Conservation (phyloP, 1,140 invertebrate genomes). For the Cephus cinctus region DNA sequence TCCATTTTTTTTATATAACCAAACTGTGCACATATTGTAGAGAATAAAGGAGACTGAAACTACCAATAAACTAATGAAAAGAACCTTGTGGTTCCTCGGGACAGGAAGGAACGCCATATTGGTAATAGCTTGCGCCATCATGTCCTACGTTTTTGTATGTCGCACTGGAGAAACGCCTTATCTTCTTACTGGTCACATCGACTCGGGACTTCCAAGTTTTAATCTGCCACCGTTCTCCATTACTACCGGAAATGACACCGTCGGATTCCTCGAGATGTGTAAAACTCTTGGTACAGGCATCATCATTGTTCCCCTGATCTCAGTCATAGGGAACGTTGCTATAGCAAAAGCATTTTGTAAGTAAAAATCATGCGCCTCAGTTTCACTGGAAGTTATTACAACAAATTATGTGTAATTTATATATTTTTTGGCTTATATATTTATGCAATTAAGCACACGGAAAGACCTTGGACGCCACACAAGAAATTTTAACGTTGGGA, state of each 20-base stretch:
- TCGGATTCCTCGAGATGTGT: conserved; percentile 57
- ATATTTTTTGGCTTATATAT: no score
- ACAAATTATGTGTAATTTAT: no score
- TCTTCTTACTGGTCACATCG: conserved; percentile 56
- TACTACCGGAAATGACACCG: conserved; percentile 53
- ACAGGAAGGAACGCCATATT: conserved; percentile 76
- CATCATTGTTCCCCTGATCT: conserved; percentile 67
- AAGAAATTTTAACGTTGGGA: conserved; percentile 65
- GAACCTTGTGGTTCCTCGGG: conserved; percentile 64
- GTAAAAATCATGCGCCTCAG: no score
- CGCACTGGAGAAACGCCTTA: conserved; percentile 47
- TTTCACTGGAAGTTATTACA: no score
- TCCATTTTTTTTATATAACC: no score
- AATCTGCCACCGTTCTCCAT: conserved; percentile 56
- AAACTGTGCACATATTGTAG: conserved; percentile 29
- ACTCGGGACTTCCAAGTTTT: conserved; percentile 60
- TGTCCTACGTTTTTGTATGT: conserved; percentile 58
- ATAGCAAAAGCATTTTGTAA: conserved; percentile 75
- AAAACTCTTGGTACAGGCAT: conserved; percentile 62
- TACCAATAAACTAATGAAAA: conserved; percentile 53
- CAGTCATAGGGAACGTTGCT: conserved; percentile 72
- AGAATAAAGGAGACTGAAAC: conserved; percentile 55
- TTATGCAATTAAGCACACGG: conserved; percentile 59
- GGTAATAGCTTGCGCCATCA: conserved; percentile 65
- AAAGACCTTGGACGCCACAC: conserved; percentile 60